phyloP scores from a whole-genome alignment of 2,113 vertebrate species.

The Osmerus eperlanus region DNA sequence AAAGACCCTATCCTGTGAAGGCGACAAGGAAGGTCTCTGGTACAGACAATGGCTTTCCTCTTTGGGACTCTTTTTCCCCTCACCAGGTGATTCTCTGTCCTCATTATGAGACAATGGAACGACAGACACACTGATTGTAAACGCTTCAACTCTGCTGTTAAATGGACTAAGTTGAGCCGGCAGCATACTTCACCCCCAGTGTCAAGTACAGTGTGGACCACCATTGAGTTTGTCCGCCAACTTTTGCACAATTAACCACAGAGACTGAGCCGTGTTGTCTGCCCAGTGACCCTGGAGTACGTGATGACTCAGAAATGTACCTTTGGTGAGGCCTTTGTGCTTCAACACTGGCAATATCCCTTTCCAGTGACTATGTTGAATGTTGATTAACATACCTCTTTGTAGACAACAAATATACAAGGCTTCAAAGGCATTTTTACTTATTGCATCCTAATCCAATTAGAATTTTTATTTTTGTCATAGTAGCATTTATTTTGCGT shows the following conservation, averaged over 20 bases:
- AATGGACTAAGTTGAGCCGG: conserved; percentile 48
- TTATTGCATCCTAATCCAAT: too few relatives aligned
- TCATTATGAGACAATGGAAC: conserved; percentile 71
- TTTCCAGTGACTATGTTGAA: neutral
- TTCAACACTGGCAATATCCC: neutral
- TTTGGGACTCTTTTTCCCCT: conserved; percentile 79
- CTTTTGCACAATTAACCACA: conserved; percentile 35
- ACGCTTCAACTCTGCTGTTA: conserved; percentile 57
- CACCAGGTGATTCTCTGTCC: conserved; percentile 85
- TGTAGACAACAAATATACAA: too few relatives aligned
- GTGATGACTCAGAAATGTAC: conserved; percentile 2
- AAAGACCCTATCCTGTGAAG: conserved; percentile 56
- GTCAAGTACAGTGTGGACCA: conserved; percentile 42
- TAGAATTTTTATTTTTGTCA: too few relatives aligned
- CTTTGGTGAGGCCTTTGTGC: neutral
- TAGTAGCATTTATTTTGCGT: too few relatives aligned
- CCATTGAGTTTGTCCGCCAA: conserved; percentile 36
- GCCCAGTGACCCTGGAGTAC: neutral
- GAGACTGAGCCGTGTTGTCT: conserved; percentile 6
- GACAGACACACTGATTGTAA: conserved; percentile 76
- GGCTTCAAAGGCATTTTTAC: too few relatives aligned
- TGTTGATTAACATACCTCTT: too few relatives aligned
- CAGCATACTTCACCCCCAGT: neutral
- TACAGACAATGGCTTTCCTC: conserved; percentile 83
- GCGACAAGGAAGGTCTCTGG: conserved; percentile 33